Percentiles rank a stretch among this genome's conserved stretches.
These are phyloP conservation scores for Pseudobourletiella spinata DNA, from an alignment of 1,140 invertebrate genomes.

Conservation along the genomic window DNA sequence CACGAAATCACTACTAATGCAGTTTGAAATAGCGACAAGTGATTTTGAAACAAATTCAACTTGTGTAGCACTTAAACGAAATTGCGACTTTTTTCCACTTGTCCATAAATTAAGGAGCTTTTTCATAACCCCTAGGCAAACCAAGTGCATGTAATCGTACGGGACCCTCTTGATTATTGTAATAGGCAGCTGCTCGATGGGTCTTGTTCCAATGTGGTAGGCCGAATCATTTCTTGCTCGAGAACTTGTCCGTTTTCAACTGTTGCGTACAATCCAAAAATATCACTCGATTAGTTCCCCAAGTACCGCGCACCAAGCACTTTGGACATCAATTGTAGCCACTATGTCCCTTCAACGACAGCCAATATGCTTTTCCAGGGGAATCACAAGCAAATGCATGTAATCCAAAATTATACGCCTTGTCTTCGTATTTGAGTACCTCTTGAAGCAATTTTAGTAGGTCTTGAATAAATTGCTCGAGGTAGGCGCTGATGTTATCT, in stretches of 20 bases:
- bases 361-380: neutral
- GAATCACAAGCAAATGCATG: neutral
- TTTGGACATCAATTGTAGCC: neutral
- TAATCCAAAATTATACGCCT: neutral
- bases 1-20: conserved; percentile 40
- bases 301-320: too few relatives aligned
- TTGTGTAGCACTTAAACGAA: neutral
- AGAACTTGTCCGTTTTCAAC: neutral
- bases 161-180: conserved; percentile 11
- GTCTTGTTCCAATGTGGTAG: conserved; percentile 16
- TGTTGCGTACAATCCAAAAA: neutral
- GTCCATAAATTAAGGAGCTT: conserved; percentile 4
- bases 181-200: neutral
- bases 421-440: neutral
- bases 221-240: neutral
- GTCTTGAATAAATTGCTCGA: neutral
- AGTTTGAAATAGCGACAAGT: neutral
- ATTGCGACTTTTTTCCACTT: conserved; percentile 1
- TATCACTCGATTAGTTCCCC: too few relatives aligned
- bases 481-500: neutral
- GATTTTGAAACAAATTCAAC: neutral
- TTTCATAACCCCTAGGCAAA: too few relatives aligned
- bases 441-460: neutral
- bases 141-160: conserved; percentile 20
- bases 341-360: neutral